Percentiles rank a stretch among this genome's conserved stretches.
Conservation (phyloP, 2,888 invertebrate genomes). For the Muscina levida region DNA sequence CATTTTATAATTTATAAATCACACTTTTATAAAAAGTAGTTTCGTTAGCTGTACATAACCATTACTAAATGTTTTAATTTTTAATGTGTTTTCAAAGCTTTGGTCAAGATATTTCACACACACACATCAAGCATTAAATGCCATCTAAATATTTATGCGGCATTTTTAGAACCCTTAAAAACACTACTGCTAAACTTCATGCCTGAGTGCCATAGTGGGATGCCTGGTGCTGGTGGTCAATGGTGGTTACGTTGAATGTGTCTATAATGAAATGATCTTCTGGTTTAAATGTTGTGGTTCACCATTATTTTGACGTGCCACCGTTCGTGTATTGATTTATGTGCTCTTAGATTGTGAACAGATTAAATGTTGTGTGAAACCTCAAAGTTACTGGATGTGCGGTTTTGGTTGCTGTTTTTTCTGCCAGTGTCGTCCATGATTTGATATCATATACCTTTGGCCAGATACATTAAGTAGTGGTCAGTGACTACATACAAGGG, state of each 20-base stretch:
- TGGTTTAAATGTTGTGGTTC: slow-evolving; percentile 43
- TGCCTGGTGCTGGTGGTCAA: too few species aligned
- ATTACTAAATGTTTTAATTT: too few species aligned
- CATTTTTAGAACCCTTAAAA: too few species aligned
- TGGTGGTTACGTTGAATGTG: background rate
- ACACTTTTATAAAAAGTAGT: too few species aligned
- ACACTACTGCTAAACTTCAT: too few species aligned
- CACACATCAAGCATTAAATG: slow-evolving; percentile 7
- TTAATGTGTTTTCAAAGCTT: slow-evolving; percentile 1
- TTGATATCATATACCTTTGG: too few species aligned
- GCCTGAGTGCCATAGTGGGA: too few species aligned
- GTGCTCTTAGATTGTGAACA: slow-evolving; percentile 29
- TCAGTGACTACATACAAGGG: too few species aligned
- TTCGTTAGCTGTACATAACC: too few species aligned
- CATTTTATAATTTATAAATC: too few species aligned
- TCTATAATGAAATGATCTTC: slow-evolving; percentile 41
- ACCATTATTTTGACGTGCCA: slow-evolving; percentile 51
- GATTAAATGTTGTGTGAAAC: slow-evolving; percentile 54
- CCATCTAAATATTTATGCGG: background rate
- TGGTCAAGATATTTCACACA: slow-evolving; percentile 11
- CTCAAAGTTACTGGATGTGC: slow-evolving; percentile 53
- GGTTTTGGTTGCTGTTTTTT: slow-evolving; percentile 19
- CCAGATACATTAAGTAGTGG: too few species aligned
- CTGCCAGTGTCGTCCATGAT: background rate
- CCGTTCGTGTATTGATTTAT: slow-evolving; percentile 44